Base-by-base conservation (phyloP, 1,140 invertebrate species). In the Mya arenaria region DNA sequence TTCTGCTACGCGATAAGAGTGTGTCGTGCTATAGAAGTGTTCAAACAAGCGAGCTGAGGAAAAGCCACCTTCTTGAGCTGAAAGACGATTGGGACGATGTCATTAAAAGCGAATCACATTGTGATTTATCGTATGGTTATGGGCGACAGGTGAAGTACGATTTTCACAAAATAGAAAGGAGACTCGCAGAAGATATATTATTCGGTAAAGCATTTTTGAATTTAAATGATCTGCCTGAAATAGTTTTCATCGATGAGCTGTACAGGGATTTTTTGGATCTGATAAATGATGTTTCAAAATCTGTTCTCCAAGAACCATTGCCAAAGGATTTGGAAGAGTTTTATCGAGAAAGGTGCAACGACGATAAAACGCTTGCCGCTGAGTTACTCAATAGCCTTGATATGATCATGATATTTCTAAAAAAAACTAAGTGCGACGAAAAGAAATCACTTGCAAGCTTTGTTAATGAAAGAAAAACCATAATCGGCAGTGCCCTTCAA, bases 191-290 rank as follows among this genome's bases (percentile, higher is more conserved):
- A 52, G 56, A 74, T 28, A 19, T 74, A 8, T 6, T 74, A 19
- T 41, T 37, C 15, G 71, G 71, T 28, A 74, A 74, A 62, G 62
- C 30, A 36, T 56, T 55, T 32, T 13, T 79, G 1, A 39, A 3
- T 23, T 63, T 68, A 15, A 30, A 52, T 19, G 52, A 25, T 3
- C 48, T 79, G 25, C 75, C 39, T 30, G 36, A 6, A n/a, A 79
- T 79, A 52, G 75, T 79, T 4, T 79, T 79, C 32, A 79, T 32
- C 25, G 75, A 79, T 79, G 75, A 79, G 30, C 41, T 79, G 15
- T 79, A 79, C 34, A 44, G 55, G 13, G 58, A 34, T 39, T 68
- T 68, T 39, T 48, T 79, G 28, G 1, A 17, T 1, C 34, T 79
- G 23, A 17, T 79, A 28, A 36, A 56, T 17, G 75, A 68, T 23